Evolutionary conservation across 2,797 vertebrate genomes (phyloP).

Genomic region (Gallinago nigripennis): DNA sequence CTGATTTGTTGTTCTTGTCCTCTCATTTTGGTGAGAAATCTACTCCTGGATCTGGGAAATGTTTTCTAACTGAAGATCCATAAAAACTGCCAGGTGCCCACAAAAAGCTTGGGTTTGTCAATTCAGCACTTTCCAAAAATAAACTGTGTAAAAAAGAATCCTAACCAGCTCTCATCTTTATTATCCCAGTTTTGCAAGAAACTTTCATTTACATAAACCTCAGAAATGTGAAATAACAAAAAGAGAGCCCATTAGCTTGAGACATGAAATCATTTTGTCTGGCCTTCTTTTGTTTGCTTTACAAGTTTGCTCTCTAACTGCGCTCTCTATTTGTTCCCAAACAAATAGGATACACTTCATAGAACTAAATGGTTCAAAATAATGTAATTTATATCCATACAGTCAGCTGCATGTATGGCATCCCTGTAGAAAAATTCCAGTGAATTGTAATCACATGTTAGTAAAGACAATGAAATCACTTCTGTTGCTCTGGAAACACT

Average conservation of each 20-base stretch:
- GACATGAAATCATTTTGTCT: not conserved
- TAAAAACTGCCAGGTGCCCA: not conserved
- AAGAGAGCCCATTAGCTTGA: not conserved
- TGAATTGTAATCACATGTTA: not conserved
- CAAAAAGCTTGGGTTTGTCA: not conserved
- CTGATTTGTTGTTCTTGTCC: not conserved
- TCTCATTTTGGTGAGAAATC: not conserved
- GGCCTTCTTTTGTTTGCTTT: not conserved
- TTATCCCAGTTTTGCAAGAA: not conserved
- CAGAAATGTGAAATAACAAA: not conserved
- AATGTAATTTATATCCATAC: not conserved
- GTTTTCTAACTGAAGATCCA: not conserved
- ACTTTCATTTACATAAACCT: not conserved
- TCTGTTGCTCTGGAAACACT: not conserved
- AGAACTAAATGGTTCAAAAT: not conserved
- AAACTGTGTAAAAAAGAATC: not conserved
- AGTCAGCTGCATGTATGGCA: not conserved
- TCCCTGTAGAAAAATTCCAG: not conserved
- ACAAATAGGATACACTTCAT: not conserved
- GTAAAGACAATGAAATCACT: not conserved
- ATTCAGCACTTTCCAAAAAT: not conserved
- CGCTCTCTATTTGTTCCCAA: not conserved
- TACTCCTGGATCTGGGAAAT: not conserved
- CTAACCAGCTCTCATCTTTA: not conserved
- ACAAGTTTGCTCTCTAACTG: not conserved